A percentile compares a stretch with the other conserved stretches of the same genome.
phyloP scores from a whole-genome alignment of 2,113 vertebrate genomes.

The Mionectes macconnelli region DNA sequence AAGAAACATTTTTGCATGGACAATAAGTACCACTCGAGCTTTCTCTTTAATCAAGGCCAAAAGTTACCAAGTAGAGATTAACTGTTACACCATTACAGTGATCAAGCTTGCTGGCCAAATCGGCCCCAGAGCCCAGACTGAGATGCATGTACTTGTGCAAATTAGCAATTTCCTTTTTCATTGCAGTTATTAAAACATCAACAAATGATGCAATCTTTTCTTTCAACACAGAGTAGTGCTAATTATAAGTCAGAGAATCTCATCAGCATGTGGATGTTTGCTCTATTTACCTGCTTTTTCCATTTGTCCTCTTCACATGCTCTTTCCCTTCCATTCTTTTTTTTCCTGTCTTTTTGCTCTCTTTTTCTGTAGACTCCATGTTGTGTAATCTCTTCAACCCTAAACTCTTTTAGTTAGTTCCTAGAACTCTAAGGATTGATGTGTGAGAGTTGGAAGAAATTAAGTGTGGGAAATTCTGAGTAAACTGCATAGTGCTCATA shows the following conservation, averaged over 20 bases:
- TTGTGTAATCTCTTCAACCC: background rate
- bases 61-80: background rate
- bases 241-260: background rate
- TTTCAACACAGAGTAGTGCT: background rate
- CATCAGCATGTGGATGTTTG: background rate
- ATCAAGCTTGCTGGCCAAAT: background rate
- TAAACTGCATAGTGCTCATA: accelerated
- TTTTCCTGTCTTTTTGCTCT: background rate
- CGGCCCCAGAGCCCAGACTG: background rate
- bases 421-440: background rate
- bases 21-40: background rate
- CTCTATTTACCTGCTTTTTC: background rate
- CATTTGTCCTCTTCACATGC: background rate
- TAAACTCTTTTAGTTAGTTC: background rate
- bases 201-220: background rate
- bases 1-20: background rate
- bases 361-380: background rate
- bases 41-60: background rate
- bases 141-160: background rate
- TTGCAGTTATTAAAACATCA: background rate
- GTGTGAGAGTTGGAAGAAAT: background rate
- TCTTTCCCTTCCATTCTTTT: background rate
- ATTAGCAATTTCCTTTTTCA: background rate
- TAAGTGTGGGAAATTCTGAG: background rate
- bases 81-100: too few species aligned